Evolutionary conservation across 2,113 vertebrate genomes (phyloP).

Genomic region (Pseudorasbora parva): DNA sequence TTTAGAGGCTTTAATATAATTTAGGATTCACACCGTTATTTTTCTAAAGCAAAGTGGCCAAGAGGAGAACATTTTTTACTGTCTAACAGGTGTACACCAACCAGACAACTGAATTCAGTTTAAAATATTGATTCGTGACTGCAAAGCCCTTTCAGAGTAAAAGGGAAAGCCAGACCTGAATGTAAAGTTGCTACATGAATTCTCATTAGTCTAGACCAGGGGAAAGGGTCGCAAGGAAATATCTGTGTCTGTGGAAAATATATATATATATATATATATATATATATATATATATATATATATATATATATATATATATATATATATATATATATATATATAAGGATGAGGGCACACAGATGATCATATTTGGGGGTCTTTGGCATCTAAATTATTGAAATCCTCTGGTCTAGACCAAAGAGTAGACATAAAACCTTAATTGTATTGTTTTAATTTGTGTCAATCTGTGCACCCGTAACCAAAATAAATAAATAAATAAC

Average conservation of each 20-base stretch:
- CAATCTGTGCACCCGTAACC: not conserved
- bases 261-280: no score
- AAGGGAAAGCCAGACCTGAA: not conserved
- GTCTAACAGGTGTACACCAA: not conserved
- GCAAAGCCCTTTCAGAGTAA: not conserved
- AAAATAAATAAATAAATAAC: not conserved
- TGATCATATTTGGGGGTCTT: not conserved
- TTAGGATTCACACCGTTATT: not conserved
- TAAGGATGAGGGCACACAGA: not conserved
- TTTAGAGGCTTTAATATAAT: slow-evolving; percentile 16
- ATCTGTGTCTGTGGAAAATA: not conserved
- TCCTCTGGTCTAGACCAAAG: not conserved
- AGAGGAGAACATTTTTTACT: not conserved
- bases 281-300: no score
- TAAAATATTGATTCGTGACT: slow-evolving; percentile 20
- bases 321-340: no score
- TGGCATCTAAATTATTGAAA: not conserved
- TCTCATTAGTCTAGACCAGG: not conserved
- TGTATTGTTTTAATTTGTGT: not conserved
- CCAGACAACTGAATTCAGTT: not conserved
- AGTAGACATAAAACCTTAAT: not conserved
- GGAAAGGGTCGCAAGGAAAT: not conserved
- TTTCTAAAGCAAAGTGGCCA: slow-evolving; percentile 11
- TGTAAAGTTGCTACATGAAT: not conserved
- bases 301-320: no score